Evolutionary conservation across 2,113 vertebrate genomes (phyloP).

Genomic region (Sceloporus tristichus): DNA sequence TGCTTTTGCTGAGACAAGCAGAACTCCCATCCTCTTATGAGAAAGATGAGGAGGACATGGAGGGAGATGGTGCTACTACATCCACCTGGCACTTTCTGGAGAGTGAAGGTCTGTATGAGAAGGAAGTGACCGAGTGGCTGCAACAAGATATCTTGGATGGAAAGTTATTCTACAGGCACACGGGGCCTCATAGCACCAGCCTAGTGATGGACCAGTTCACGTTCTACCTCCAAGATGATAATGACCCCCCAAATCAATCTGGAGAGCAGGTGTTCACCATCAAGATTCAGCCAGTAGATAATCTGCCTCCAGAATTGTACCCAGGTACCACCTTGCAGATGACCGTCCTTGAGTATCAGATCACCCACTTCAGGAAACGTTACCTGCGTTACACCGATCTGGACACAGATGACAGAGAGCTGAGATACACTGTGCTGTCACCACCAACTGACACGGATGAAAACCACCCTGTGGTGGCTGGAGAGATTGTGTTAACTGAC

Average conservation of each 20-base stretch:
- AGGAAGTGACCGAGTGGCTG: slow-evolving; percentile 83
- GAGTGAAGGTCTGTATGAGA: slow-evolving; percentile 83
- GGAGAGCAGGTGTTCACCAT: slow-evolving; percentile 66
- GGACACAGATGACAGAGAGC: slow-evolving; percentile 69
- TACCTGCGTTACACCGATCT: slow-evolving; percentile 71
- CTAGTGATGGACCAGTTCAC: slow-evolving; percentile 72
- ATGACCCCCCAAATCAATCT: slow-evolving; percentile 84
- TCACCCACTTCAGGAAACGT: slow-evolving; percentile 71
- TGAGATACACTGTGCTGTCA: slow-evolving; percentile 71
- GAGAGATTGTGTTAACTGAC: slow-evolving; percentile 70
- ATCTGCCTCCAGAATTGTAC: slow-evolving; percentile 64
- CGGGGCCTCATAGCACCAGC: slow-evolving; percentile 75
- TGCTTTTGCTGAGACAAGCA: slow-evolving; percentile 79
- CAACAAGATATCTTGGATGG: slow-evolving; percentile 85
- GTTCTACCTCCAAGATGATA: slow-evolving; percentile 85
- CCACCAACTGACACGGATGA: slow-evolving; percentile 70
- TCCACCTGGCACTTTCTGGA: slow-evolving; percentile 77
- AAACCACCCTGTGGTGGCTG: slow-evolving; percentile 63
- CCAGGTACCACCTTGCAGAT: slow-evolving; percentile 72
- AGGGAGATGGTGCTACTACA: slow-evolving; percentile 24
- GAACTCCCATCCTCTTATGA: slow-evolving; percentile 63
- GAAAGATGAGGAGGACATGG: slow-evolving; percentile 40
- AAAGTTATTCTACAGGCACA: slow-evolving; percentile 83
- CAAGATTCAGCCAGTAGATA: slow-evolving; percentile 66
- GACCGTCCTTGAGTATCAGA: slow-evolving; percentile 71